phyloP scores from a whole-genome alignment of 2,888 invertebrate species.

The Andrena flavipes region DNA sequence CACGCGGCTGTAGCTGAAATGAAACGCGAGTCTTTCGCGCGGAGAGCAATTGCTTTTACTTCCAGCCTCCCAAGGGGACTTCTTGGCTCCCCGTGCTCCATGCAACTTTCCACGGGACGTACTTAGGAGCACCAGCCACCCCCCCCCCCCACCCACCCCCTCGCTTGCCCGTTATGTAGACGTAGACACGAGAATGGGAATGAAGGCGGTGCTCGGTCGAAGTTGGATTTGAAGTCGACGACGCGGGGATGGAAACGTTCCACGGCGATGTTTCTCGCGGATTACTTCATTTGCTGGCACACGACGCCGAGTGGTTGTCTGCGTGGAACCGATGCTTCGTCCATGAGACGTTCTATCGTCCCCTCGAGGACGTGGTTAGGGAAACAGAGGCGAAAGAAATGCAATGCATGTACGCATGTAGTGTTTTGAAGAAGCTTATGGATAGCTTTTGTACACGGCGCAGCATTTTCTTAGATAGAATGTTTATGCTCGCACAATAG shows the following conservation, averaged over 20 bases:
- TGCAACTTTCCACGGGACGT: conserved; percentile 42
- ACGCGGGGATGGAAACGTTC: conserved; percentile 8
- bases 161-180: conserved; percentile 16
- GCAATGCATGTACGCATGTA: no score
- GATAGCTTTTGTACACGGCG: no score
- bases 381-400: no score
- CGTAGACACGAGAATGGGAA: background rate
- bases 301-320: background rate
- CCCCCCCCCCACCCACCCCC: no score
- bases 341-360: background rate
- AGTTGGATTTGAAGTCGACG: conserved; percentile 26
- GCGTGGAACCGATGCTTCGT: background rate
- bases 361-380: background rate
- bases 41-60: conserved; percentile 69
- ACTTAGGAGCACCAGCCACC: conserved; percentile 25
- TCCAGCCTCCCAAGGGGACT: conserved; percentile 52
- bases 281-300: conserved; percentile 31
- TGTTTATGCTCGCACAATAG: no score
- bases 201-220: background rate
- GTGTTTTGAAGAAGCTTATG: no score
- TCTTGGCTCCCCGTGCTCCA: conserved; percentile 22
- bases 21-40: conserved; percentile 61
- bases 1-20: conserved; percentile 59
- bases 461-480: no score
- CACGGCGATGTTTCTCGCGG: background rate